phyloP scores from a whole-genome alignment of 1,140 invertebrate species.

The Drosophila athabasca region DNA sequence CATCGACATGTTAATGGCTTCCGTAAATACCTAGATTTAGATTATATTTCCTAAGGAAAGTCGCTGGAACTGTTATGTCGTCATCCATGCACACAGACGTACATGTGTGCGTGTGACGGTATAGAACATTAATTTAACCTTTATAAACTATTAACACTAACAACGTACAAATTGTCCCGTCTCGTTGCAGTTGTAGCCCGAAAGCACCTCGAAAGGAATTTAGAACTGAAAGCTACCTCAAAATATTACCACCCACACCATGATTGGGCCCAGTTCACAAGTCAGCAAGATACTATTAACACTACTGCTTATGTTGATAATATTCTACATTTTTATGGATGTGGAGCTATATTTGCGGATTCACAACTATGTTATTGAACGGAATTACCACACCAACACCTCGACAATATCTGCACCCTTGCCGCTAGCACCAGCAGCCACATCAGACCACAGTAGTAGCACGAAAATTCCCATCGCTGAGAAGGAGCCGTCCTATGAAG shows the following conservation, averaged over 20 bases:
- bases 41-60: constrained; percentile 4
- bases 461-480: constrained; percentile 57
- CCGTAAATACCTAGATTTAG: constrained; percentile 28
- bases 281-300: constrained; percentile 85
- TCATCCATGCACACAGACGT: not conserved
- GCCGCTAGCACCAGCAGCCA: constrained; percentile 21
- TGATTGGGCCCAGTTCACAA: constrained; percentile 86
- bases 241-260: constrained; percentile 67
- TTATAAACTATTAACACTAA: not conserved
- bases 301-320: constrained; percentile 84
- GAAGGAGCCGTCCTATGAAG: constrained; percentile 84
- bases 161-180: not conserved
- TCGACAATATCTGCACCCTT: constrained; percentile 24
- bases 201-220: constrained; percentile 44
- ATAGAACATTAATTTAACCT: not conserved
- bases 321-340: constrained; percentile 87
- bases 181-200: constrained; percentile 43
- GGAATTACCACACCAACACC: constrained; percentile 75
- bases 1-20: constrained; percentile 36
- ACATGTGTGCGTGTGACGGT: constrained; percentile 2
- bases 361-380: constrained; percentile 85
- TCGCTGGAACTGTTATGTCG: constrained; percentile 15
- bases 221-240: constrained; percentile 70
- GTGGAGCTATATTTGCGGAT: constrained; percentile 86
- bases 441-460: constrained; percentile 27